These are phyloP conservation scores for Chloroceryle aenea DNA, from an alignment of 2,113 vertebrate species.

Conservation along the genomic window DNA sequence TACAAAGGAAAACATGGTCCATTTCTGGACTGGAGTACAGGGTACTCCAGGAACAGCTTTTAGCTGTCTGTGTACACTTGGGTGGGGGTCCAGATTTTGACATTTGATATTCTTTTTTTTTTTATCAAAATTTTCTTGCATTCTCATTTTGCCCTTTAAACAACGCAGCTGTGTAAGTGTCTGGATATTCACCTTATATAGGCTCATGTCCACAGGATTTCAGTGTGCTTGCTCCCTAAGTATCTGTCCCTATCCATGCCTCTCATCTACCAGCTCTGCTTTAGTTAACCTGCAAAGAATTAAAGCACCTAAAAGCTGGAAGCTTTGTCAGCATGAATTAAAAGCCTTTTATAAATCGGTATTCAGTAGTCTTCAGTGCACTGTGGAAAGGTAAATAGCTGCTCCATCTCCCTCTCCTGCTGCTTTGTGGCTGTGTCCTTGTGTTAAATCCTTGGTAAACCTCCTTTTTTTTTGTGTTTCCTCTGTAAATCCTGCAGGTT, in stretches of 20 bases:
- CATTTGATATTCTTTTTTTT: neutral
- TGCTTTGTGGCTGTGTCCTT: neutral
- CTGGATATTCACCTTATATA: neutral
- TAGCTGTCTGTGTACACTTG: neutral
- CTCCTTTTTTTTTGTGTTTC: neutral
- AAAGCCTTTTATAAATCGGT: neutral
- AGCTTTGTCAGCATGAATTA: neutral
- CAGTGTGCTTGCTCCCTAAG: neutral
- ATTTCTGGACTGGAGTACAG: neutral
- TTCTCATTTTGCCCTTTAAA: neutral
- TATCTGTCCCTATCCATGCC: neutral
- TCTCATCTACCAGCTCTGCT: neutral
- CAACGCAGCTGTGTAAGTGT: neutral
- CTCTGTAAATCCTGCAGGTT: constrained; percentile 2
- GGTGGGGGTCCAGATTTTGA: neutral
- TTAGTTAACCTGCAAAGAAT: neutral
- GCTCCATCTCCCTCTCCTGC: neutral
- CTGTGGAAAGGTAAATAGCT: neutral
- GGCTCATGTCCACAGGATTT: neutral
- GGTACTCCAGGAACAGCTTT: neutral
- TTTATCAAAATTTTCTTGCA: neutral
- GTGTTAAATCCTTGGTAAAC: neutral
- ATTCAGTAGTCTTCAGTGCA: neutral
- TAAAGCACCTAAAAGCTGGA: neutral
- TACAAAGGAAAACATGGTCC: neutral